These are phyloP conservation scores for Leptopterna dolabrata DNA, from an alignment of 2,888 invertebrate genomes.

Conservation along the genomic window DNA sequence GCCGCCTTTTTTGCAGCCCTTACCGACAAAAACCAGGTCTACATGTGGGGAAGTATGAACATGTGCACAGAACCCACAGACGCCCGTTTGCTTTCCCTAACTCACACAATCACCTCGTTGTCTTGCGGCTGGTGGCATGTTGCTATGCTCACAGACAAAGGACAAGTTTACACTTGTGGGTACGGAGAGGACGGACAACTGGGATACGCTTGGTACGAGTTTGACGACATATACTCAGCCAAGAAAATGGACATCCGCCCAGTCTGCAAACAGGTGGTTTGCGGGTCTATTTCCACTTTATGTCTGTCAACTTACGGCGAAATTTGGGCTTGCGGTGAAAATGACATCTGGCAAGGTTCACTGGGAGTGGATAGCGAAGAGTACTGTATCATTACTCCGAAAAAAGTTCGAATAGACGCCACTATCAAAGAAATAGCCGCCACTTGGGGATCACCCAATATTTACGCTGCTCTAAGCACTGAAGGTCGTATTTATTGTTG, in stretches of 20 bases:
- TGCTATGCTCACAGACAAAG: conserved; percentile 46
- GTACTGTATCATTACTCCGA: conserved; percentile 24
- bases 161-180: conserved; percentile 36
- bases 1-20: conserved; percentile 31
- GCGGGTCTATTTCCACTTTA: conserved; percentile 36
- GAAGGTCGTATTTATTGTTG: conserved; percentile 44
- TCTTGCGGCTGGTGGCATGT: conserved; percentile 49
- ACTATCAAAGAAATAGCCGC: conserved; percentile 30
- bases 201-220: conserved; percentile 27
- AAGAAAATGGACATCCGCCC: conserved; percentile 34
- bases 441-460: conserved; percentile 47
- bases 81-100: conserved; percentile 13
- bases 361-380: conserved; percentile 40
- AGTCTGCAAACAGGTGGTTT: conserved; percentile 24
- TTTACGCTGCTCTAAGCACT: conserved; percentile 38
- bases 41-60: conserved; percentile 51
- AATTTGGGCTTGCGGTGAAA: conserved; percentile 46
- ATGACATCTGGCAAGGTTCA: conserved; percentile 46
- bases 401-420: conserved; percentile 32
- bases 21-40: conserved; percentile 33
- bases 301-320: conserved; percentile 46
- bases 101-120: neutral
- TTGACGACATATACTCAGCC: conserved; percentile 33
- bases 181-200: conserved; percentile 47
- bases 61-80: conserved; percentile 45